Percentiles rank a stretch among this genome's conserved stretches.
phyloP scores from a whole-genome alignment of 2,113 vertebrate species.

The Suncus etruscus region DNA sequence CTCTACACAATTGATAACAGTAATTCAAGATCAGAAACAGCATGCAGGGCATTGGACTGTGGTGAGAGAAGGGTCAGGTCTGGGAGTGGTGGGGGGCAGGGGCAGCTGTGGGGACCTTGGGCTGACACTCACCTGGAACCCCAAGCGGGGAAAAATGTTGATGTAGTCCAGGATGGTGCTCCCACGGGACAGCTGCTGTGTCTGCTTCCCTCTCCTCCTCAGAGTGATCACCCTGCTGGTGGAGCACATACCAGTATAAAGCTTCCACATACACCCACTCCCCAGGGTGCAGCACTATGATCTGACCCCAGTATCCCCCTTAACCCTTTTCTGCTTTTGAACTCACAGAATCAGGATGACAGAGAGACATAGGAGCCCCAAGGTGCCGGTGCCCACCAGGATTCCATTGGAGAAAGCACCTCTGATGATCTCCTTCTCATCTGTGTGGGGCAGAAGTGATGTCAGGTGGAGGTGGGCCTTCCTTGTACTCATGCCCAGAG shows the following conservation, averaged over 20 bases:
- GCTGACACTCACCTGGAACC: constrained; percentile 24
- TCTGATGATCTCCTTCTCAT: neutral
- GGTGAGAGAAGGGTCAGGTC: too few relatives aligned
- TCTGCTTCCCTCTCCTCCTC: neutral
- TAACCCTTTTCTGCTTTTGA: accelerated
- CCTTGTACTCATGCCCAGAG: too few relatives aligned
- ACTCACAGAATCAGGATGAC: constrained; percentile 65
- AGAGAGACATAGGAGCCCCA: constrained; percentile 15
- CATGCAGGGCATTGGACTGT: too few relatives aligned
- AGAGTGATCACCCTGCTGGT: too few relatives aligned
- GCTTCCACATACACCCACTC: too few relatives aligned
- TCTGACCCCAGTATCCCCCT: neutral
- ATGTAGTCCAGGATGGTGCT: constrained; percentile 76
- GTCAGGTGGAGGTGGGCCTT: neutral
- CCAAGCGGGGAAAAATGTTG: constrained; percentile 41
- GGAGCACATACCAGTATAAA: too few relatives aligned
- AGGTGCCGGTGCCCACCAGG: constrained; percentile 31
- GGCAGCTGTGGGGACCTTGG: neutral
- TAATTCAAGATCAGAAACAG: too few relatives aligned
- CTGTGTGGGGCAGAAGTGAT: neutral
- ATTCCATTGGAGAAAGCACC: neutral
- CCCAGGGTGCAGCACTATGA: neutral
- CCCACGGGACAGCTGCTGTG: neutral
- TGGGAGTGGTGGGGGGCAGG: too few relatives aligned
- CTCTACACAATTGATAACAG: too few relatives aligned